These are phyloP conservation scores for Drosophila peninsularis DNA, from an alignment of 2,888 invertebrate species.

Conservation along the genomic window DNA sequence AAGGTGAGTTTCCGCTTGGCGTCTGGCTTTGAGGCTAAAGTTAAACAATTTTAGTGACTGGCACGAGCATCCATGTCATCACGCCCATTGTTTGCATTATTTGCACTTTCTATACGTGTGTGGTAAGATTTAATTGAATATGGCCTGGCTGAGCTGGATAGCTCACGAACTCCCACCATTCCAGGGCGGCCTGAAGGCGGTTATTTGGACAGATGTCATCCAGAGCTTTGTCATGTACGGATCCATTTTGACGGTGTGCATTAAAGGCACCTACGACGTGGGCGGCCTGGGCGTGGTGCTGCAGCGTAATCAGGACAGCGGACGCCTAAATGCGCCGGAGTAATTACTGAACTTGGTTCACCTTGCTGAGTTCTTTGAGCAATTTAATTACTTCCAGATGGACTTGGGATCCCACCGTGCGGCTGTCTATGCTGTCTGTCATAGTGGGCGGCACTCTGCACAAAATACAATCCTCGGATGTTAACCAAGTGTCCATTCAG, in stretches of 20 bases:
- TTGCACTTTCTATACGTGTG: conserved; percentile 96
- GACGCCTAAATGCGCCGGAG: conserved; percentile 90
- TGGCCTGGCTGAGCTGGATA: background rate
- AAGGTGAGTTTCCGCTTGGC: conserved; percentile 86
- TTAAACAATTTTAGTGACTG: conserved; percentile 83
- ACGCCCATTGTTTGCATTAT: conserved; percentile 91
- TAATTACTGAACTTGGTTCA: conserved; percentile 80
- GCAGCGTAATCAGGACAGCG: conserved; percentile 88
- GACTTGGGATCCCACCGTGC: conserved; percentile 90
- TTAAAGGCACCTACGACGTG: conserved; percentile 90
- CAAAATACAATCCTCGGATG: conserved; percentile 90
- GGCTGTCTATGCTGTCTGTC: conserved; percentile 91
- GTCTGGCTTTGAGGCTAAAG: conserved; percentile 11
- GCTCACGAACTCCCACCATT: conserved; percentile 3
- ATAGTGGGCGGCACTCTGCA: conserved; percentile 91
- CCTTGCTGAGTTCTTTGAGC: background rate
- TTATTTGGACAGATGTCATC: conserved; percentile 93
- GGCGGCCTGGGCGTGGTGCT: conserved; percentile 89
- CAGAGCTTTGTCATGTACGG: conserved; percentile 91
- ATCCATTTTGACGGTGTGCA: conserved; percentile 89
- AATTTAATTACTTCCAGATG: conserved; percentile 86
- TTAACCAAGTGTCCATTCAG: conserved; percentile 94
- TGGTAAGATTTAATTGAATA: conserved; percentile 86
- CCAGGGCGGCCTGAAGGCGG: conserved; percentile 92
- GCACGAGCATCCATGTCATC: conserved; percentile 91